Conservation (phyloP, 2,888 invertebrate species). For the Dromius quadrimaculatus region DNA sequence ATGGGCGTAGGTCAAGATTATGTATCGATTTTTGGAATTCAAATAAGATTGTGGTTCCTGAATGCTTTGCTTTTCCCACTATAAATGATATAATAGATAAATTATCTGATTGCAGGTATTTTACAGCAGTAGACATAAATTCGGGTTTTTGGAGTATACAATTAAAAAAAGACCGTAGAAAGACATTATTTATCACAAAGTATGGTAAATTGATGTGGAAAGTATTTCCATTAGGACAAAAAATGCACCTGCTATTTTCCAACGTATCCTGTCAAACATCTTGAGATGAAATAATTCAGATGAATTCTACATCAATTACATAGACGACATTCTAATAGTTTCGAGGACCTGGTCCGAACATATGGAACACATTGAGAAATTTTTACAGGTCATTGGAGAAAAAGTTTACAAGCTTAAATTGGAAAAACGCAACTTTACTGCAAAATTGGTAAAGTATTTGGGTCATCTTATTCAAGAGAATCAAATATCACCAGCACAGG, state of each 20-base stretch:
- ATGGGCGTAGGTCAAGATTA: conserved; percentile 54
- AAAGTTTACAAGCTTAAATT: background rate
- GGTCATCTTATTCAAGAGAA: background rate
- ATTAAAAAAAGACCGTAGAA: conserved; percentile 53
- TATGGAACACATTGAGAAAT: conserved; percentile 24
- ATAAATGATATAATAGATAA: conserved; percentile 52
- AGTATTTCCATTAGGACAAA: conserved; percentile 54
- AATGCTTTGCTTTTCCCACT: conserved; percentile 53
- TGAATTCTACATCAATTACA: conserved; percentile 52
- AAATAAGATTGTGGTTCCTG: conserved; percentile 47
- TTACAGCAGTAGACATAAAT: conserved; percentile 46
- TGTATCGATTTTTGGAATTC: conserved; percentile 49
- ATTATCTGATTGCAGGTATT: conserved; percentile 50
- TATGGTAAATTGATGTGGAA: conserved; percentile 45
- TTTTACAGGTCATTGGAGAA: background rate
- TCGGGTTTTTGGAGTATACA: conserved; percentile 54
- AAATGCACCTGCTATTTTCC: conserved; percentile 56
- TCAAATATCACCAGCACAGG: background rate
- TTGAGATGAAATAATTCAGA: conserved; percentile 54
- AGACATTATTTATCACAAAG: conserved; percentile 54
- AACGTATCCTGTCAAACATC: conserved; percentile 54
- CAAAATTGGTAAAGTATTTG: background rate
- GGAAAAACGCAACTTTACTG: background rate
- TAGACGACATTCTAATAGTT: conserved; percentile 54
- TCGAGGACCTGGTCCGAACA: conserved; percentile 53